Percentiles rank a stretch among this genome's conserved stretches.
These are phyloP conservation scores for Bovichtus diacanthus DNA, from an alignment of 2,797 vertebrate genomes.

Conservation along the genomic window DNA sequence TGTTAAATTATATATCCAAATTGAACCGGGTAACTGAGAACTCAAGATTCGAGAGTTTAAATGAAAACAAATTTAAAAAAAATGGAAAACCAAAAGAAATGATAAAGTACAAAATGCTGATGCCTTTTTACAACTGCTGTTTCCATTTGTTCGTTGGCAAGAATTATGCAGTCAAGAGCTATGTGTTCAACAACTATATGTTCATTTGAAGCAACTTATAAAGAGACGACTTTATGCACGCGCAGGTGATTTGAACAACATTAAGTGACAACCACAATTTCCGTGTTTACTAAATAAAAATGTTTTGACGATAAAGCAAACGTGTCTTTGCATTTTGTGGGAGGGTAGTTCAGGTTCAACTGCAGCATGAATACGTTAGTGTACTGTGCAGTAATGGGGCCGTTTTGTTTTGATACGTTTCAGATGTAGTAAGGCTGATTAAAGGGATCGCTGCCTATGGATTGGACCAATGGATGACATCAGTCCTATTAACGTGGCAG, in stretches of 20 bases:
- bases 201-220: not conserved
- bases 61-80: not conserved
- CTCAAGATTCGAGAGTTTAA: not conserved
- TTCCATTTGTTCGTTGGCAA: not conserved
- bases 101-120: not conserved
- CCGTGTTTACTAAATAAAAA: not conserved
- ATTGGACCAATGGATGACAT: too few relatives aligned
- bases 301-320: not conserved
- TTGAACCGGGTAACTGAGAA: not conserved
- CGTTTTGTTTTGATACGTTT: too few relatives aligned
- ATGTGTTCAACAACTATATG: not conserved
- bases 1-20: not conserved
- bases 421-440: too few relatives aligned
- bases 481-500: too few relatives aligned
- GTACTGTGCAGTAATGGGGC: constrained; percentile 12
- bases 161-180: not conserved
- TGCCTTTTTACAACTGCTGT: not conserved
- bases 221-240: not conserved
- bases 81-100: not conserved
- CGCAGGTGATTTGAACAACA: not conserved
- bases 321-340: not conserved
- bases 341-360: constrained; percentile 1
- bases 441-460: too few relatives aligned
- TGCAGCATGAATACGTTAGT: constrained; percentile 2
- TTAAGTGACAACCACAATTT: not conserved